A percentile compares a stretch with the other conserved stretches of the same genome.
Conservation (phyloP, 2,797 vertebrate genomes). For the Emys orbicularis region DNA sequence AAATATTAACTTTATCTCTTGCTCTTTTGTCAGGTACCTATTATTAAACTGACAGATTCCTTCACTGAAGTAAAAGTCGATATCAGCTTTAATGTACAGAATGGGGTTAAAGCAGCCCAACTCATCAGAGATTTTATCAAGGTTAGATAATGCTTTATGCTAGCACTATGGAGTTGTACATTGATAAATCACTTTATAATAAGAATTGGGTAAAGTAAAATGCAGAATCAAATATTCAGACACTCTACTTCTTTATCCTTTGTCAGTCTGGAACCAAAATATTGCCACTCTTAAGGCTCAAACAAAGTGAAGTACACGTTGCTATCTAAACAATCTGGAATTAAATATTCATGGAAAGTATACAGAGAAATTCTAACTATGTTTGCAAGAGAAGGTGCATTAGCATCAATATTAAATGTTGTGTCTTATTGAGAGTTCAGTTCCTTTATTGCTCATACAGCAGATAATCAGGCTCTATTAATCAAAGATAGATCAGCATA, state of each 20-base stretch:
- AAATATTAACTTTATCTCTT: slow-evolving; percentile 22
- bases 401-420: neutral
- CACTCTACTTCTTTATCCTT: neutral
- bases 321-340: neutral
- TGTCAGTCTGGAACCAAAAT: neutral
- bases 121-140: slow-evolving; percentile 99
- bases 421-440: neutral
- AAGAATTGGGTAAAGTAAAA: neutral
- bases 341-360: neutral
- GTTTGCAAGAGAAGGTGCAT: neutral
- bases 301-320: neutral
- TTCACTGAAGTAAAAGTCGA: slow-evolving; percentile 99
- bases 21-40: slow-evolving; percentile 90
- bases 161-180: neutral
- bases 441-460: neutral
- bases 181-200: neutral
- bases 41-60: slow-evolving; percentile 98
- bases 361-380: neutral
- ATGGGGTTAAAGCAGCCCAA: slow-evolving; percentile 94
- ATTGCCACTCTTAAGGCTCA: neutral
- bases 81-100: slow-evolving; percentile 99
- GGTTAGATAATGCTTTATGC: slow-evolving; percentile 78
- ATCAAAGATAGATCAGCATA: neutral
- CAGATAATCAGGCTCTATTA: neutral
- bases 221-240: neutral